Conservation (phyloP, 2,888 invertebrate genomes). For the Gryllus longicercus region DNA sequence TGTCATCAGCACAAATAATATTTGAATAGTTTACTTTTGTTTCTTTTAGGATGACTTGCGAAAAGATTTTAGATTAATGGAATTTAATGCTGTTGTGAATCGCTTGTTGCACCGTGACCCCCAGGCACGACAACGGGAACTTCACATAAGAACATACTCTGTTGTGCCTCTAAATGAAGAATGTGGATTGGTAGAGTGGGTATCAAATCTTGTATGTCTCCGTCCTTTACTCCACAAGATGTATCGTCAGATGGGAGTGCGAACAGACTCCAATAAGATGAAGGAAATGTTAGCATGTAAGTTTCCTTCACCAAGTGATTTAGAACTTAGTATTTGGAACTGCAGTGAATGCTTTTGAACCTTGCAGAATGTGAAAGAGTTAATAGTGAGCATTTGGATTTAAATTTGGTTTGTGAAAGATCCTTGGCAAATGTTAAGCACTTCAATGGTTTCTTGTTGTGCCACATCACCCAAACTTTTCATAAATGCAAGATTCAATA, state of each 20-base stretch:
- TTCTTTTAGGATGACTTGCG: conserved; percentile 77
- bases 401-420: too few species aligned
- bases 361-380: too few species aligned
- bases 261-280: conserved; percentile 58
- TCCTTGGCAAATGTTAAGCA: too few species aligned
- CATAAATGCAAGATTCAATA: too few species aligned
- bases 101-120: conserved; percentile 81
- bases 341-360: too few species aligned
- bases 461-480: too few species aligned
- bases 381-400: too few species aligned
- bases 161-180: conserved; percentile 93
- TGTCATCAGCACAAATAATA: neutral
- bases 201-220: conserved; percentile 77
- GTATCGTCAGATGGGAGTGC: conserved; percentile 61
- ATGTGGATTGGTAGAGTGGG: conserved; percentile 95
- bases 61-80: conserved; percentile 96
- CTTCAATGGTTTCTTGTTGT: too few species aligned
- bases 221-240: conserved; percentile 65
- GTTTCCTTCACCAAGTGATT: neutral
- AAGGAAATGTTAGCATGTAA: conserved; percentile 53
- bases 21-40: neutral
- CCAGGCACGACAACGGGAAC: conserved; percentile 74
- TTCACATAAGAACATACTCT: conserved; percentile 85
- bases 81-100: conserved; percentile 93
- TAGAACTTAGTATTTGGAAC: too few species aligned